Percentiles rank a stretch among this genome's conserved stretches.
Evolutionary conservation across 2,113 vertebrate species (phyloP).

Genomic region (Passer montanus): DNA sequence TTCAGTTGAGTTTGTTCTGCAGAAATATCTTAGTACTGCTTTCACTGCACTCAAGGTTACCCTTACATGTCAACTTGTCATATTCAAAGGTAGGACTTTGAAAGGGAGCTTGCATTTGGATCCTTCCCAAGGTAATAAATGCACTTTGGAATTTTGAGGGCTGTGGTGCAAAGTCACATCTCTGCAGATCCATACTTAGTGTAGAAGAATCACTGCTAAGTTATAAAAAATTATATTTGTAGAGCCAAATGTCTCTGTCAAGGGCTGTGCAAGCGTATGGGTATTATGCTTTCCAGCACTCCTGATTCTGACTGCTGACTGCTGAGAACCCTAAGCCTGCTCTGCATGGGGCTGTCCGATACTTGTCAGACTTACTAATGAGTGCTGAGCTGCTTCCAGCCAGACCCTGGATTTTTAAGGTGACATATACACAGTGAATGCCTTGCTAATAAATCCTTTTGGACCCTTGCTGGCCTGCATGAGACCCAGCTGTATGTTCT

Average conservation of each 20-base stretch:
- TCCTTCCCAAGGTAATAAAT: background rate
- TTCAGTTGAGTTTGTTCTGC: background rate
- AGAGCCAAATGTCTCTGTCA: background rate
- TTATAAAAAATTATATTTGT: background rate
- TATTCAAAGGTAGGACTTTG: background rate
- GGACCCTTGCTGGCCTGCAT: background rate
- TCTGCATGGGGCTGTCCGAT: background rate
- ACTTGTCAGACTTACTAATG: constrained; percentile 14
- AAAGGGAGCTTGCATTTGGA: background rate
- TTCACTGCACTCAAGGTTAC: background rate
- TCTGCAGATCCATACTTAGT: background rate
- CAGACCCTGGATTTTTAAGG: background rate
- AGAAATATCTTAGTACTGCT: background rate
- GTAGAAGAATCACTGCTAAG: background rate
- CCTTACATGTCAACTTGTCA: background rate
- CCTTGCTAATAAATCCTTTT: constrained; percentile 15
- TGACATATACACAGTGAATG: background rate
- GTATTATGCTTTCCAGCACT: background rate
- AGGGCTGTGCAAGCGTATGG: background rate
- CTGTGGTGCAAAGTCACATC: background rate
- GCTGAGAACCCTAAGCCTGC: background rate
- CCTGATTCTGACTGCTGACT: background rate
- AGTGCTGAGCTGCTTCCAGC: background rate
- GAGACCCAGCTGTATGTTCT: background rate
- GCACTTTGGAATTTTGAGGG: background rate